These are phyloP conservation scores for Tinamus major DNA, from an alignment of 2,797 vertebrate genomes.

Conservation along the genomic window DNA sequence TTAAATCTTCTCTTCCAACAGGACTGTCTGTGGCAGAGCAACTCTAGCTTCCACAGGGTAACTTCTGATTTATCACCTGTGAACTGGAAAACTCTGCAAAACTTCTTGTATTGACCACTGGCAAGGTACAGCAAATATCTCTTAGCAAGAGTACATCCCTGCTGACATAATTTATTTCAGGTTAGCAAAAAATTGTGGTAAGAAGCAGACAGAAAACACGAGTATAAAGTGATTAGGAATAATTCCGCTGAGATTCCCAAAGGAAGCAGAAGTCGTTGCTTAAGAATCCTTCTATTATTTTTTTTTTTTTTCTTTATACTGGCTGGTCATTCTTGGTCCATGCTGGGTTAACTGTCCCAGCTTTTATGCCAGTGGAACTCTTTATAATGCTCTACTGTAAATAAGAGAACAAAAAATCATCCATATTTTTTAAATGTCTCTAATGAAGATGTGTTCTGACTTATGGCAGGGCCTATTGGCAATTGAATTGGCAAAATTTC, in stretches of 20 bases:
- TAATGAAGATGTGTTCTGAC: background rate
- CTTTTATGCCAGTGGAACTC: background rate
- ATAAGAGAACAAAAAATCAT: background rate
- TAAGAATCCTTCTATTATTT: background rate
- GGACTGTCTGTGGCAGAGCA: background rate
- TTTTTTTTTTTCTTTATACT: background rate
- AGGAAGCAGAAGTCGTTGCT: background rate
- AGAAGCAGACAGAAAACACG: background rate
- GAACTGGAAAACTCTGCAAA: background rate
- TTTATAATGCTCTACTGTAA: background rate
- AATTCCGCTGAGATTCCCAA: background rate
- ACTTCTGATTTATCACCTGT: background rate
- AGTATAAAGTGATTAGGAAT: background rate
- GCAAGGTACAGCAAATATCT: background rate
- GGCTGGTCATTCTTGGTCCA: background rate
- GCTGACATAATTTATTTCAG: background rate
- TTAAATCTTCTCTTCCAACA: background rate
- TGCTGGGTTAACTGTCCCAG: background rate
- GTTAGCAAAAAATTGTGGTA: background rate
- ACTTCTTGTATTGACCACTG: background rate
- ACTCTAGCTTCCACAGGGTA: background rate
- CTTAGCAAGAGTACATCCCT: background rate
- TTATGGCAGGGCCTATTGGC: background rate
- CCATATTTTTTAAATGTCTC: background rate
- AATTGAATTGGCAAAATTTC: background rate